Base-by-base conservation (phyloP, 2,113 vertebrate species). In the Lutjanus erythropterus region DNA sequence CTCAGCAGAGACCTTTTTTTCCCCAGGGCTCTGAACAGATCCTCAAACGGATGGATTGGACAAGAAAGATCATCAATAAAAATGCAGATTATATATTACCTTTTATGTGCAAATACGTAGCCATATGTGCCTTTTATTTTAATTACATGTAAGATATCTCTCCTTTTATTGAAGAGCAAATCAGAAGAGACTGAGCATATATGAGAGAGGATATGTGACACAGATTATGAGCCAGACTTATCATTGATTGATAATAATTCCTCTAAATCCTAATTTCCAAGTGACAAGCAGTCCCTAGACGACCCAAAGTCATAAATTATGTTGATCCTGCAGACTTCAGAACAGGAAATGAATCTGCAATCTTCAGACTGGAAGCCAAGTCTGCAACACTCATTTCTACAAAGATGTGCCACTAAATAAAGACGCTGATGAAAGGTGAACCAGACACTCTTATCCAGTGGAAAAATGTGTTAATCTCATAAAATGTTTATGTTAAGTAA, bases 11-110 rank as follows among this genome's bases (percentile, higher is more conserved):
- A 23, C 41, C 29, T 18, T 65, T 18, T 65, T 47, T 61, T 58
- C 60, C 80, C 52, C 0, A 1, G 69, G 59, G 70, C 52, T 75
- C 53, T 50, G 27, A 85, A 33, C 42, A 61, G 6, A 86, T 65
- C 75, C 49, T 89, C 86, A 88, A 78, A 89, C 35, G 16, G 23
- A 81, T 14, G 62, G 58, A 77, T 56, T 47, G 35, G 66, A 70
- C 58, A 53, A 56, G 74, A 77, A 76, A 75, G n/a, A 76, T 80
- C 73, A 80, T 86, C 83, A 72, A 49, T 80, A 71, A 77, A 72
- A 72, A 75, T 29, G 59, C 41, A 6, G 39, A 68, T 81, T 77
- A 74, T 64, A 56, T 55, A 56, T 55, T 10, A 46, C 29, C 41
- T 80, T 75, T 71, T 44, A 78, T 76, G 58, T 84, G 67, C 59